Percentiles rank a stretch among this genome's conserved stretches.
Evolutionary conservation across 30 jellyfish, hydroid and myxozoan genomes (phyloP).

Genomic region (Mastigias papua): DNA sequence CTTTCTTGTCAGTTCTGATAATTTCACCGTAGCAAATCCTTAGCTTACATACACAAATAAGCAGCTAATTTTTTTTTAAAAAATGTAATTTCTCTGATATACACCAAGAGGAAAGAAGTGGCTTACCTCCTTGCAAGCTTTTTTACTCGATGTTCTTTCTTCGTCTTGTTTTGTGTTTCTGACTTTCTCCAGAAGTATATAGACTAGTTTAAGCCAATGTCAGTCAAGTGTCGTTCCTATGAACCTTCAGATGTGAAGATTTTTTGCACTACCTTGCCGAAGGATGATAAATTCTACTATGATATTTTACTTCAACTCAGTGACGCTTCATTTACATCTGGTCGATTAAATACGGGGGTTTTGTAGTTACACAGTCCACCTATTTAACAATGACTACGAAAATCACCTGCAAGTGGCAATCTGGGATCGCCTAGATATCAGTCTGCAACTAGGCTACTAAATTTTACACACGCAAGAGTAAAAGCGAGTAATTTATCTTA

Average conservation of each 20-base stretch:
- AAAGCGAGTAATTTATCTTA: no score
- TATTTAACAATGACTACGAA: not conserved
- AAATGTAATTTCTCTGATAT: not conserved
- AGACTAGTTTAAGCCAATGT: no score
- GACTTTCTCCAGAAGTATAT: no score
- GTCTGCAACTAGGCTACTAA: no score
- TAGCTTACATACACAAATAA: no score
- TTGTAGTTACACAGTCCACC: not conserved
- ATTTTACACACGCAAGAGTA: no score
- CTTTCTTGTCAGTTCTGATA: no score
- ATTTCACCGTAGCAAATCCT: no score
- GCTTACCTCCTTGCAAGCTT: not conserved
- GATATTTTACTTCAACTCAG: not conserved
- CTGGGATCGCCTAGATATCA: no score
- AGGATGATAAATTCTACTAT: not conserved
- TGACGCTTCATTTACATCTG: not conserved
- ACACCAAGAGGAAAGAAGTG: not conserved
- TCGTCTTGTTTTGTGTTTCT: not conserved
- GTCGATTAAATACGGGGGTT: not conserved
- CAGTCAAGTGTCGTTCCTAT: no score
- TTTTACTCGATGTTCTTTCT: not conserved
- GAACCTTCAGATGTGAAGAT: not conserved
- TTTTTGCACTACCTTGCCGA: not conserved
- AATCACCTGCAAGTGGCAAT: not conserved
- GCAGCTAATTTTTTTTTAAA: not conserved